Percentiles rank a stretch among this genome's conserved stretches.
Evolutionary conservation across 2,797 vertebrate species (phyloP).

Genomic region (Silurus lanzhouensis): DNA sequence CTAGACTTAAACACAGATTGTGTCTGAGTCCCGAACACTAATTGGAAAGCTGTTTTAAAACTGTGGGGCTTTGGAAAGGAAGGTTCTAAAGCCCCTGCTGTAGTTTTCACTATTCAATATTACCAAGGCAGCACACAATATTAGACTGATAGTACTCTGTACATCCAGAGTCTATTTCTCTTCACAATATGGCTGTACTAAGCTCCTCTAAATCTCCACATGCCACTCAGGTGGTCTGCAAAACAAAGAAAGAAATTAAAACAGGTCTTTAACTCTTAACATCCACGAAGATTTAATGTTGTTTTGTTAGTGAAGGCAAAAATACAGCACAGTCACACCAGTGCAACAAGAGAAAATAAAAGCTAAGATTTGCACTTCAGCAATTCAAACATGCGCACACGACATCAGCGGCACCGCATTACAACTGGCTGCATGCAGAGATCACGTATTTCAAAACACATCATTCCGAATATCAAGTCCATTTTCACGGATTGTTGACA

Average conservation of each 20-base stretch:
- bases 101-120: no score
- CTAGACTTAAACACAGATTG: no score
- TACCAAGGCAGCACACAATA: no score
- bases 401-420: conserved; percentile 37
- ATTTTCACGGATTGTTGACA: conserved; percentile 20
- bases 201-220: background rate
- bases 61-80: no score
- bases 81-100: no score
- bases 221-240: no score
- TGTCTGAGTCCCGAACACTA: no score
- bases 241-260: background rate
- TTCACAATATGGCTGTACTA: background rate
- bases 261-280: background rate
- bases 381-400: conserved; percentile 39
- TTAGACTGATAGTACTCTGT: background rate
- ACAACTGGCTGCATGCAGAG: conserved; percentile 52
- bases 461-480: conserved; percentile 41
- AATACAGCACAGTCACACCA: conserved; percentile 45
- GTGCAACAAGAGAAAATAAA: conserved; percentile 35
- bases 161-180: background rate
- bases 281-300: conserved; percentile 51
- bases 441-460: conserved; percentile 31
- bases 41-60: no score
- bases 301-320: conserved; percentile 40
- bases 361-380: conserved; percentile 23